A percentile compares a stretch with the other conserved stretches of the same genome.
phyloP scores from a whole-genome alignment of 2,113 vertebrate species.

The Percina caprodes region DNA sequence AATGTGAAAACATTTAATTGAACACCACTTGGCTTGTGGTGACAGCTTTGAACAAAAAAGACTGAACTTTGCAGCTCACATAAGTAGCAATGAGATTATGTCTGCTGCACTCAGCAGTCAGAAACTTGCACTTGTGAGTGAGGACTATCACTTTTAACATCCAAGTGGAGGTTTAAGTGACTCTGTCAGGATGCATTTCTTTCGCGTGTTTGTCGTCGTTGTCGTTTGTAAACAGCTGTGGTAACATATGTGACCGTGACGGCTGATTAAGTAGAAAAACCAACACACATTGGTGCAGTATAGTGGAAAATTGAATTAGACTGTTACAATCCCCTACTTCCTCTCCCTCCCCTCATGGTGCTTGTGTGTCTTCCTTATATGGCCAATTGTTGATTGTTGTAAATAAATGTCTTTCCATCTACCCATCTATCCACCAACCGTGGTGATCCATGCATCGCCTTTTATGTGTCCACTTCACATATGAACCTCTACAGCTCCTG shows the following conservation, averaged over 20 bases:
- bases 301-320: slow-evolving; percentile 73
- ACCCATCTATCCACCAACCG: slow-evolving; percentile 40
- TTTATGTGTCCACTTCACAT: slow-evolving; percentile 40
- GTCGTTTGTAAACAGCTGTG: slow-evolving; percentile 73
- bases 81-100: slow-evolving; percentile 65
- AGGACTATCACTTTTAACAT: slow-evolving; percentile 68
- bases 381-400: slow-evolving; percentile 67
- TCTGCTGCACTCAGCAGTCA: slow-evolving; percentile 49
- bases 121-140: slow-evolving; percentile 72
- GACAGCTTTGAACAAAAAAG: slow-evolving; percentile 38
- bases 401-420: slow-evolving; percentile 61
- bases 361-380: slow-evolving; percentile 64
- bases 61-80: slow-evolving; percentile 68
- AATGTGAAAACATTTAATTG: slow-evolving; percentile 63
- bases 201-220: slow-evolving; percentile 64
- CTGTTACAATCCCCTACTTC: slow-evolving; percentile 69
- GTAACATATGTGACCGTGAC: slow-evolving; percentile 75
- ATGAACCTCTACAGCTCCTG: slow-evolving; percentile 37
- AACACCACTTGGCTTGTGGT: slow-evolving; percentile 66
- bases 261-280: slow-evolving; percentile 67
- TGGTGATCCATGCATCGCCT: slow-evolving; percentile 40
- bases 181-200: slow-evolving; percentile 73
- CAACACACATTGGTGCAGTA: slow-evolving; percentile 62
- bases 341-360: slow-evolving; percentile 57
- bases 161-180: slow-evolving; percentile 70